Evolutionary conservation across 2,797 vertebrate genomes (phyloP).

Genomic region (Liasis olivaceus): DNA sequence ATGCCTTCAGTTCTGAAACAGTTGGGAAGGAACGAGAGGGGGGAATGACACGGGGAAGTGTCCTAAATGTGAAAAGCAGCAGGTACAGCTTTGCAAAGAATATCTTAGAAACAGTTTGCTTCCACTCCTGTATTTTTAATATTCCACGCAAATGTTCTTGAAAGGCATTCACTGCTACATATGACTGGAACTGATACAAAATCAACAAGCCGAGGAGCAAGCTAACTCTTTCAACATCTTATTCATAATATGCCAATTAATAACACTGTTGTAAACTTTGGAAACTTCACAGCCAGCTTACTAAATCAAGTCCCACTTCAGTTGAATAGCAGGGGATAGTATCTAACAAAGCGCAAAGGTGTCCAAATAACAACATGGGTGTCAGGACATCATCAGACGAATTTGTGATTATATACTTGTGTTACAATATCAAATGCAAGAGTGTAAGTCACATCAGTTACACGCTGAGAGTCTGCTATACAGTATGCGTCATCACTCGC

Average conservation of each 20-base stretch:
- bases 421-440: not conserved
- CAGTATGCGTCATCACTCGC: too few species aligned
- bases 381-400: not conserved
- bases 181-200: constrained; percentile 71
- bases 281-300: constrained; percentile 27
- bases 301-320: constrained; percentile 42
- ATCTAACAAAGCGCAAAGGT: not conserved
- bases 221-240: constrained; percentile 55
- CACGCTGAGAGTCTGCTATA: not conserved
- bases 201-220: constrained; percentile 42
- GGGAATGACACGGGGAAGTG: not conserved
- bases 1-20: not conserved
- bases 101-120: constrained; percentile 78
- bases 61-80: constrained; percentile 30
- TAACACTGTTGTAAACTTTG: constrained; percentile 41
- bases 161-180: constrained; percentile 71
- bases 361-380: not conserved
- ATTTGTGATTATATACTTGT: not conserved
- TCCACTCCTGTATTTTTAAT: constrained; percentile 75
- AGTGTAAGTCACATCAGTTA: not conserved
- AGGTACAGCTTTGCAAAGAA: constrained; percentile 75
- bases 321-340: constrained; percentile 26
- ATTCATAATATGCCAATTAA: constrained; percentile 36
- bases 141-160: constrained; percentile 72
- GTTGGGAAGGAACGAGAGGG: not conserved